These are phyloP conservation scores for Alauda arvensis DNA, from an alignment of 2,797 vertebrate genomes.

Conservation along the genomic window DNA sequence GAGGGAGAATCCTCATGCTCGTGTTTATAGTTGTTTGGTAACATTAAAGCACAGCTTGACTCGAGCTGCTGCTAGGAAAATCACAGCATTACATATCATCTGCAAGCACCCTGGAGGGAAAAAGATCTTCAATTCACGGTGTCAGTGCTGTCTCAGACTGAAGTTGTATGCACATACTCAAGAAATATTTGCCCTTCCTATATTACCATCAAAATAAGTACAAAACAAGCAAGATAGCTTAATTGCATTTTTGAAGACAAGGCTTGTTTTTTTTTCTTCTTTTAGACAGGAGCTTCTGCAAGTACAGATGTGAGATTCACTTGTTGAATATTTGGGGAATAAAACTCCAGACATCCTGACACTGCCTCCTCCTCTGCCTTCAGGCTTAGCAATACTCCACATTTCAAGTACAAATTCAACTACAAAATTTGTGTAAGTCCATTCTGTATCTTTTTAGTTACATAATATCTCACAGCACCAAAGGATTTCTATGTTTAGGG, in stretches of 20 bases:
- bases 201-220: background rate
- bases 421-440: background rate
- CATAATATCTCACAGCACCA: background rate
- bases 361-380: background rate
- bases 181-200: background rate
- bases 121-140: background rate
- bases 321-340: background rate
- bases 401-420: slow-evolving; percentile 5
- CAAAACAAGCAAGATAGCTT: background rate
- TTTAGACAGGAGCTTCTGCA: background rate
- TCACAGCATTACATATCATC: background rate
- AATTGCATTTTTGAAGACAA: background rate
- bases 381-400: background rate
- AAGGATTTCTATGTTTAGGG: background rate
- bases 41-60: background rate
- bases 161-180: background rate
- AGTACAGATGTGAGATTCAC: background rate
- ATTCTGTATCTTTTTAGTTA: background rate
- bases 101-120: background rate
- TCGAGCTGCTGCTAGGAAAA: background rate
- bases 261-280: background rate
- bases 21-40: background rate
- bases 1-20: background rate
- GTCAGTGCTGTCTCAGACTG: background rate
- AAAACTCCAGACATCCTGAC: background rate